These are phyloP conservation scores for Choloepus didactylus DNA, from an alignment of 2,797 vertebrate species.

Conservation along the genomic window DNA sequence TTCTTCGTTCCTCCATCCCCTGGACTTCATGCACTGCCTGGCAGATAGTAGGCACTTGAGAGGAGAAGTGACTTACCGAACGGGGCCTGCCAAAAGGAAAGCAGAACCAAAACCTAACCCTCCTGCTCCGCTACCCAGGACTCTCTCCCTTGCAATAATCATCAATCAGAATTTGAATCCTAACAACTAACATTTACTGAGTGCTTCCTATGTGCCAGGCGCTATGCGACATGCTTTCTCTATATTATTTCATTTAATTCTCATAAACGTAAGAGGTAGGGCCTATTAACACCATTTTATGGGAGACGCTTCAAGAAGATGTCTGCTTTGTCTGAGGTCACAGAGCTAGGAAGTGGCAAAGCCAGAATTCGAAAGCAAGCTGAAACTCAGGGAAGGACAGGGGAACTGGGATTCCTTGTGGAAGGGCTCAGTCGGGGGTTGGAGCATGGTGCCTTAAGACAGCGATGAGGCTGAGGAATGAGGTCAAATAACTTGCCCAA, in stretches of 20 bases:
- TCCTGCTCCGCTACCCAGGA: not conserved
- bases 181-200: not conserved
- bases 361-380: slow-evolving; percentile 20
- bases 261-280: not conserved
- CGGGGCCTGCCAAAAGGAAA: not conserved
- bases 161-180: not conserved
- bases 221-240: not conserved
- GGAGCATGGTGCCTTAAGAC: not conserved
- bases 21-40: not conserved
- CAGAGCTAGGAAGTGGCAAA: slow-evolving; percentile 7
- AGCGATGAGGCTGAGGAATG: not conserved
- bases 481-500: not conserved
- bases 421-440: not conserved
- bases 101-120: not conserved
- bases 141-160: not conserved
- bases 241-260: not conserved
- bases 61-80: not conserved
- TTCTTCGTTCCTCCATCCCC: not conserved
- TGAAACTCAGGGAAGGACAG: not conserved
- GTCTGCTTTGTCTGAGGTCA: slow-evolving; percentile 36
- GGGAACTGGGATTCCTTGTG: not conserved
- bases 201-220: not conserved
- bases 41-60: not conserved
- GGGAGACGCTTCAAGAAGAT: slow-evolving; percentile 63
- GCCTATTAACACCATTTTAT: slow-evolving; percentile 20